Evolutionary conservation across 2,113 vertebrate genomes (phyloP), one percentile per base, ranked within the genome.

Genomic region (Rhegmatorhina hoffmannsi): DNA sequence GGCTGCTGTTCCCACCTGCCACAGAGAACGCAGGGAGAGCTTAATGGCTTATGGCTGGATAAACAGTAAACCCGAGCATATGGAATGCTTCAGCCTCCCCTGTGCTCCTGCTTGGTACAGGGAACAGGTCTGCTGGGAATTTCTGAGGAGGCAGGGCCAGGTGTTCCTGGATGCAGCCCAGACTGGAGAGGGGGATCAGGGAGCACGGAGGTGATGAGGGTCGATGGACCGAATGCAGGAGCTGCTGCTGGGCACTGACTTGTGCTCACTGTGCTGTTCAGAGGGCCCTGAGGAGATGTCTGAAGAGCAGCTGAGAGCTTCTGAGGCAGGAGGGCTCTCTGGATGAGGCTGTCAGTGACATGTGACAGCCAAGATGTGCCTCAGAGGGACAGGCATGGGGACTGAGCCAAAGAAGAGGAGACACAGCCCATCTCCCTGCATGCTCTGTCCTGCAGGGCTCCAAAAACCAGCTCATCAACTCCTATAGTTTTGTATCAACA

Each of bases 1-100:
- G 77, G 67, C 77, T 66, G 50, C 81, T 56, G 66, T n/a, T 94
- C 55, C 92, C 76, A 83, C 89, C 85, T 55, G 67, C 92, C 62
- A 3, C 33, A 11, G 85, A 50, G 72, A 87, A 21, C 5, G 3
- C 6, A 3, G 67, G 5, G 46, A 6, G 46, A 1, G 3, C 23
- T 58, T 36, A 36, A 38, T 9, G 92, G 77, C 31, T 63, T 76
- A 59, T 12, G 81, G 89, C 50, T 83, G 91, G 89, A 44, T 86
- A 55, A 94, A 38, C 69, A 43, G 69, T 28, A 63, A 63, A 60
- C 12, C 44, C 2, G 34, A 77, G 60, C 70, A 21, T 6, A 20
- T 4, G 75, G 23, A 55, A 36, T 1, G 2, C 19, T 31, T 7
- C 53, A 28, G 66, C 90, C 28, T 43, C n/a, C 34, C 43, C 70